Conservation (phyloP, 2,888 invertebrate genomes). For the Hirtodrosophila trivittata region DNA sequence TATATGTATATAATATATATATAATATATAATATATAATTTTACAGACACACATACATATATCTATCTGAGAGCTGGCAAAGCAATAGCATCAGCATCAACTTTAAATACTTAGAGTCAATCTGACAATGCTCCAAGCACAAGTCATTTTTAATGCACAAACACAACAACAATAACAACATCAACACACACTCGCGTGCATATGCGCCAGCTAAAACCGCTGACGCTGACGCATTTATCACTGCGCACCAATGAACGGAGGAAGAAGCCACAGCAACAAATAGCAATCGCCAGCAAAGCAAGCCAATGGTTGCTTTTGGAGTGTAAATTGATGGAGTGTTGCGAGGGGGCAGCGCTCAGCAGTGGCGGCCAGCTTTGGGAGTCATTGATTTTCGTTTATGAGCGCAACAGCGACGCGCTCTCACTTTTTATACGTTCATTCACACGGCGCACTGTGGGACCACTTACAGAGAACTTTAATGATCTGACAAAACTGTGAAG, state of each 20-base stretch:
- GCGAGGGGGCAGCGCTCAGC: conserved; percentile 21
- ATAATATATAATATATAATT: too few species aligned
- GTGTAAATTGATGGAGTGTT: neutral
- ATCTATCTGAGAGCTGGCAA: conserved; percentile 14
- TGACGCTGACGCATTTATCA: conserved; percentile 63
- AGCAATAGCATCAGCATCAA: conserved; percentile 19
- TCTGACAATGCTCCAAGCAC: conserved; percentile 52
- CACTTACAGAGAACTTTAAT: conserved; percentile 30
- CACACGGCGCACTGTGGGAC: conserved; percentile 68
- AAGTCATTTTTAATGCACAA: conserved; percentile 65
- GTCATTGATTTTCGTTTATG: conserved; percentile 78
- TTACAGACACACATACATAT: too few species aligned
- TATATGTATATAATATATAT: neutral
- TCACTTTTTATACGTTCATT: conserved; percentile 78
- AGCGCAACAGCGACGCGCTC: conserved; percentile 61
- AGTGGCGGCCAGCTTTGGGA: conserved; percentile 63
- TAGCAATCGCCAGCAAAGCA: conserved; percentile 19
- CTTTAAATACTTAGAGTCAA: conserved; percentile 51
- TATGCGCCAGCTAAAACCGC: conserved; percentile 33
- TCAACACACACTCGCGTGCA: conserved; percentile 10
- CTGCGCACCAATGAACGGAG: conserved; percentile 42
- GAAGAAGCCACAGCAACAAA: conserved; percentile 48
- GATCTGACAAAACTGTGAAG: conserved; percentile 7
- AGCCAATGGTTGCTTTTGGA: conserved; percentile 32
- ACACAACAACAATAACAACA: conserved; percentile 32